A percentile compares a stretch with the other conserved stretches of the same genome.
phyloP scores from a whole-genome alignment of 2,888 invertebrate genomes.

The Spilosoma lubricipeda region DNA sequence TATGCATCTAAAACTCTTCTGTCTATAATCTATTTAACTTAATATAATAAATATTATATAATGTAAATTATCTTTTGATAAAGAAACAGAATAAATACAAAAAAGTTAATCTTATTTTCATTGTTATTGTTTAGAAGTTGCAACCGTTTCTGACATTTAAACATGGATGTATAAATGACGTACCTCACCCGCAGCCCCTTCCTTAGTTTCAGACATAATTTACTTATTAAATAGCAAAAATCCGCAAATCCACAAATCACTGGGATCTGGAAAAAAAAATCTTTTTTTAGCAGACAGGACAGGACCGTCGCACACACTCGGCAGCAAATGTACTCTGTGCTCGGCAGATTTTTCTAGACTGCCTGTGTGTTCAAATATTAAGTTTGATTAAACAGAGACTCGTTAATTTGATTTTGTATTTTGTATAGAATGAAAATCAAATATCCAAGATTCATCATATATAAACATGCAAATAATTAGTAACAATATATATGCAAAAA shows the following conservation, averaged over 20 bases:
- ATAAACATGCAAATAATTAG: not conserved
- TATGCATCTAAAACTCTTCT: not conserved
- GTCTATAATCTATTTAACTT: not conserved
- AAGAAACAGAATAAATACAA: not conserved
- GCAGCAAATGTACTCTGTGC: too few relatives aligned
- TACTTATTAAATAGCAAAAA: constrained; percentile 5
- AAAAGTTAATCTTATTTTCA: not conserved
- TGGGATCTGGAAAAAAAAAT: constrained; percentile 37
- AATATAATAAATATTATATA: not conserved
- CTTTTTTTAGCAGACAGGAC: constrained; percentile 44
- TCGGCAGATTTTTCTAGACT: constrained; percentile 62
- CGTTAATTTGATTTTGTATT: not conserved
- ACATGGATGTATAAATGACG: constrained; percentile 6
- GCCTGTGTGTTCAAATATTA: constrained; percentile 28
- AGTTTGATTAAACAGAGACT: not conserved
- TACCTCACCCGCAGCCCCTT: constrained; percentile 28
- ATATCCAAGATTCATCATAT: not conserved
- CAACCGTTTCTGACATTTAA: not conserved
- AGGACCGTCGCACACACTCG: constrained; percentile 10
- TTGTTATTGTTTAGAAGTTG: constrained; percentile 8
- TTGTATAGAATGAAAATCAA: not conserved
- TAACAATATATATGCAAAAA: not conserved
- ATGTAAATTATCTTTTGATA: not conserved
- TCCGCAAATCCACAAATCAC: constrained; percentile 1
- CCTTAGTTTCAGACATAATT: constrained; percentile 42